Conservation (phyloP, 2,888 invertebrate genomes). For the Drosophila koepferae region DNA sequence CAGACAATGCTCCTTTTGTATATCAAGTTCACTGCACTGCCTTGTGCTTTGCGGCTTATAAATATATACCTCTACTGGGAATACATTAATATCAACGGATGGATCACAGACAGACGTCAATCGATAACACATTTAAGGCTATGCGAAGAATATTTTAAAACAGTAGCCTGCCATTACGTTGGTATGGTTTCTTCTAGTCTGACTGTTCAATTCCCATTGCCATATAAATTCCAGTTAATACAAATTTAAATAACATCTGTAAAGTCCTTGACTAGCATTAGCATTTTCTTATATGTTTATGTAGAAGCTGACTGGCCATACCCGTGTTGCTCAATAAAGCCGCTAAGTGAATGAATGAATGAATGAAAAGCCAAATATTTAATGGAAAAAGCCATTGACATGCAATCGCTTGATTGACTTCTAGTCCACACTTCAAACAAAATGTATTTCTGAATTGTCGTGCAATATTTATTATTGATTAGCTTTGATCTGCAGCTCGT, state of each 20-base stretch:
- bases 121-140: neutral
- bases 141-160: neutral
- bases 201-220: neutral
- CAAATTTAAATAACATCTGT: neutral
- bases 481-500: conserved; percentile 7
- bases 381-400: conserved; percentile 33
- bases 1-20: no score
- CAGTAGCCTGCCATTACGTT: neutral
- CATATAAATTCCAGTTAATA: neutral
- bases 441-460: conserved; percentile 12
- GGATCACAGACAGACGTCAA: neutral
- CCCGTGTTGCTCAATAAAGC: neutral
- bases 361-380: conserved; percentile 19
- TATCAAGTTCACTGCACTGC: no score
- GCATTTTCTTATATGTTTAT: neutral
- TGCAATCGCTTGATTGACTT: conserved; percentile 43
- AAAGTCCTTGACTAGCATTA: neutral
- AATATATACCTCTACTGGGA: neutral
- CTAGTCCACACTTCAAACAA: neutral
- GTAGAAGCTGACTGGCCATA: no score
- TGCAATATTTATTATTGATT: conserved; percentile 25
- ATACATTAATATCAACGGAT: neutral
- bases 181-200: neutral
- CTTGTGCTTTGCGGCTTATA: no score
- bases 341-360: neutral